These are phyloP conservation scores for Osmoderma eremita DNA, from an alignment of 2,888 invertebrate genomes.

Conservation along the genomic window DNA sequence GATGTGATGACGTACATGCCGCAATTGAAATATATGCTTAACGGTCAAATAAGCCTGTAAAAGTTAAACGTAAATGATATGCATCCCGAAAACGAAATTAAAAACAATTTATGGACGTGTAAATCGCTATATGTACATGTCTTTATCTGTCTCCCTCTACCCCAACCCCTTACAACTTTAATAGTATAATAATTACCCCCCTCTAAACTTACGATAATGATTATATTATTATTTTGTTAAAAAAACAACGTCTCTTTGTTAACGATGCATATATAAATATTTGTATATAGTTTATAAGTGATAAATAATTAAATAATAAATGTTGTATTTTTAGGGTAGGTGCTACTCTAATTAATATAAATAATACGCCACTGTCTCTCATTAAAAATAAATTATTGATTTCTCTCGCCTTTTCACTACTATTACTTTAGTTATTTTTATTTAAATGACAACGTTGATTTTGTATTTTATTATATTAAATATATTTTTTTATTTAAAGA, in stretches of 20 bases:
- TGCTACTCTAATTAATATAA: background rate
- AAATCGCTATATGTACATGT: too few relatives aligned
- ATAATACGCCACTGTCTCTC: background rate
- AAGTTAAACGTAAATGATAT: background rate
- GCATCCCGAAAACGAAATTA: too few relatives aligned
- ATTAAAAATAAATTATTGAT: constrained; percentile 6
- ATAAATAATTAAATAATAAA: constrained; percentile 20
- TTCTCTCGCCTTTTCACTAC: background rate
- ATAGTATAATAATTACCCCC: too few relatives aligned
- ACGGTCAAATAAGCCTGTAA: constrained; percentile 35
- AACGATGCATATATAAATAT: background rate
- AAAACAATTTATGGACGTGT: too few relatives aligned
- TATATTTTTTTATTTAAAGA: too few relatives aligned
- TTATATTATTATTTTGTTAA: constrained; percentile 18
- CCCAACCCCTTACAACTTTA: too few relatives aligned
- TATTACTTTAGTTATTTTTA: background rate
- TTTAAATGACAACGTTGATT: constrained; percentile 1
- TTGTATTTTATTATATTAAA: too few relatives aligned
- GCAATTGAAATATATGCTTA: constrained; percentile 86
- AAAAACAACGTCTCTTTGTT: constrained; percentile 17
- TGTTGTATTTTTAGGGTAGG: constrained; percentile 17
- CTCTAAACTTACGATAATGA: background rate
- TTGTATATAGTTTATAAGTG: constrained; percentile 32
- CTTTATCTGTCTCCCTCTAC: too few relatives aligned
- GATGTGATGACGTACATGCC: constrained; percentile 88